These are phyloP conservation scores for Bombylius discolor DNA, from an alignment of 2,888 invertebrate genomes.

Conservation along the genomic window DNA sequence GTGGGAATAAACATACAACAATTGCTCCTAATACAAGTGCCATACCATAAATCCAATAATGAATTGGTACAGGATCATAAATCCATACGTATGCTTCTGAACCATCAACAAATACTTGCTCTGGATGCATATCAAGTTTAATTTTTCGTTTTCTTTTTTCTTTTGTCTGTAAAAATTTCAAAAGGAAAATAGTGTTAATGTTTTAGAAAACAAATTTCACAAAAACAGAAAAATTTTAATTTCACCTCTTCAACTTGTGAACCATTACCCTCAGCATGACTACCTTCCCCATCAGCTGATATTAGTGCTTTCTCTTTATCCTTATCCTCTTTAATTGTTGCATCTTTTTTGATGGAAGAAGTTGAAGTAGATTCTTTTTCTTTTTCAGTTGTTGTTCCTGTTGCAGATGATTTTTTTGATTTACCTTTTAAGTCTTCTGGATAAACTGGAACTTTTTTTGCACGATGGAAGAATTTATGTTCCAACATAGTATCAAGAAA, in stretches of 20 bases:
- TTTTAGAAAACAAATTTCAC: not conserved
- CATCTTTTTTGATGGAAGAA: constrained; percentile 3
- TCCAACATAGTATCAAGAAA: constrained; percentile 73
- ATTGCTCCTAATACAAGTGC: constrained; percentile 84
- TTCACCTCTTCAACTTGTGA: constrained; percentile 26
- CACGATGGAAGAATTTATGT: constrained; percentile 92
- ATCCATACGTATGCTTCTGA: constrained; percentile 97
- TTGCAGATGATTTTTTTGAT: constrained; percentile 11
- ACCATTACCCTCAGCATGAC: constrained; percentile 34
- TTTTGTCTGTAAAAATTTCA: constrained; percentile 24
- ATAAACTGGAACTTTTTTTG: constrained; percentile 61
- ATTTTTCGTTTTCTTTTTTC: constrained; percentile 77
- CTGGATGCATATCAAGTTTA: constrained; percentile 92
- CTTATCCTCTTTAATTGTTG: constrained; percentile 19
- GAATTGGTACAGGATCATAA: constrained; percentile 89
- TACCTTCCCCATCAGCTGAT: constrained; percentile 27
- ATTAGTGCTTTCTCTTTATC: constrained; percentile 21
- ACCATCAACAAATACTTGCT: constrained; percentile 87
- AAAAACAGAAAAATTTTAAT: not conserved
- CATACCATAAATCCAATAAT: constrained; percentile 89
- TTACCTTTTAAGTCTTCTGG: constrained; percentile 26
- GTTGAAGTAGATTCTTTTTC: not conserved
- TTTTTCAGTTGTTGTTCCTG: not conserved
- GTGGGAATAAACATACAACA: constrained; percentile 92
- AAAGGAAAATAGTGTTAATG: too few species aligned